These are phyloP conservation scores for Crotalus helleri DNA, from an alignment of 2,113 vertebrate species.

Conservation along the genomic window DNA sequence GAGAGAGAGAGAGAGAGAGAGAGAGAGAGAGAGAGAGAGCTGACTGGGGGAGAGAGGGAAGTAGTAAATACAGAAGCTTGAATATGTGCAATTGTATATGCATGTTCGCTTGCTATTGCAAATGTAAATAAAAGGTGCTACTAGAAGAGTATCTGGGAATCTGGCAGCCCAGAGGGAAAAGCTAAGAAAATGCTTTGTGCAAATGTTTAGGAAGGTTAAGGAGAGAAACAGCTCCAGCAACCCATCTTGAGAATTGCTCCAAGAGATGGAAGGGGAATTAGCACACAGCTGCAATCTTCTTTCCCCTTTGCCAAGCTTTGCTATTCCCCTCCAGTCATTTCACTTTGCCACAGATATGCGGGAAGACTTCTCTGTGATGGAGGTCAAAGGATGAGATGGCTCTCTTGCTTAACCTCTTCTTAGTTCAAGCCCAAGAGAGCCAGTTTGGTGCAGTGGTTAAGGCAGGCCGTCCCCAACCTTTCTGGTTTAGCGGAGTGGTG, in stretches of 20 bases:
- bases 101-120: not conserved
- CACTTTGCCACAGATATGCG: not conserved
- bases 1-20: too few species aligned
- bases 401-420: not conserved
- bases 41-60: too few species aligned
- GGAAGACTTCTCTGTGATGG: not conserved
- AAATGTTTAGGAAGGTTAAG: not conserved
- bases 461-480: not conserved
- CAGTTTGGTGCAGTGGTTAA: not conserved
- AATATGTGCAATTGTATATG: not conserved
- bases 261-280: too few species aligned
- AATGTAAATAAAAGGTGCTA: not conserved
- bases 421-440: not conserved
- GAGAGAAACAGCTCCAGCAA: not conserved
- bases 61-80: not conserved
- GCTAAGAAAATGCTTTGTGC: not conserved
- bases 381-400: not conserved
- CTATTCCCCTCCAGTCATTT: not conserved
- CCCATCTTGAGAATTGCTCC: not conserved
- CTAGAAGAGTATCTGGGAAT: not conserved
- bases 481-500: not conserved
- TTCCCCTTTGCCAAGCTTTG: not conserved
- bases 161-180: not conserved
- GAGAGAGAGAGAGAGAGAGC: not conserved
- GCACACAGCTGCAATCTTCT: too few species aligned